Percentiles rank a stretch among this genome's conserved stretches.
phyloP scores from a whole-genome alignment of 1,140 invertebrate genomes.

The Rhyacophila brunnea region DNA sequence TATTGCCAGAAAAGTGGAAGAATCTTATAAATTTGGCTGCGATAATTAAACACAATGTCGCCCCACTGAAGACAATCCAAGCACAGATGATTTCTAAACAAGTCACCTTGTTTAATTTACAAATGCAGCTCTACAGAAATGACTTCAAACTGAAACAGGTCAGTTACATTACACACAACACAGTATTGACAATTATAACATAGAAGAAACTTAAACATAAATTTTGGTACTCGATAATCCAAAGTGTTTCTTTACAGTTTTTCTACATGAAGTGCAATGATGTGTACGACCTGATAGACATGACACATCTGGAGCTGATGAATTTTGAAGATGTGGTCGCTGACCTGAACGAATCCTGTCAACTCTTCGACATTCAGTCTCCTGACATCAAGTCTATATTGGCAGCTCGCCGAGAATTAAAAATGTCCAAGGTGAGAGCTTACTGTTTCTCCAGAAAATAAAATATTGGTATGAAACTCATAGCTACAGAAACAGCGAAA shows the following conservation, averaged over 20 bases:
- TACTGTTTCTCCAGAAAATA: no score
- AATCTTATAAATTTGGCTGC: slow-evolving; percentile 82
- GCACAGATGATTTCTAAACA: slow-evolving; percentile 62
- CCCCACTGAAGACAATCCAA: slow-evolving; percentile 69
- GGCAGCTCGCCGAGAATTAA: slow-evolving; percentile 73
- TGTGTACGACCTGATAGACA: slow-evolving; percentile 75
- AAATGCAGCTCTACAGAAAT: slow-evolving; percentile 75
- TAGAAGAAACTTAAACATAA: no score
- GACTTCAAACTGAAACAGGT: slow-evolving; percentile 61
- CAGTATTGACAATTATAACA: no score
- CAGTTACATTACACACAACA: no score
- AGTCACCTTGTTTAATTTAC: slow-evolving; percentile 74
- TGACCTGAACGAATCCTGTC: slow-evolving; percentile 69
- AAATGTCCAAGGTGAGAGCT: slow-evolving; percentile 65
- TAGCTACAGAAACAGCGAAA: no score
- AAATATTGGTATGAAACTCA: no score
- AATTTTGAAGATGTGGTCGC: slow-evolving; percentile 70
- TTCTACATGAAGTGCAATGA: slow-evolving; percentile 72
- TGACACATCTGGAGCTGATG: slow-evolving; percentile 65
- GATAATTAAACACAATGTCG: slow-evolving; percentile 82
- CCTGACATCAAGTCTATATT: slow-evolving; percentile 80
- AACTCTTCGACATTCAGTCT: slow-evolving; percentile 82
- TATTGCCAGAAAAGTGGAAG: slow-evolving; percentile 85
- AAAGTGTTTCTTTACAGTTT: slow-evolving; percentile 44
- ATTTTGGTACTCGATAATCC: neutral